Percentiles rank a stretch among this genome's conserved stretches.
Evolutionary conservation across 2,888 invertebrate species (phyloP).

Genomic region (Onthophagus sagittarius): DNA sequence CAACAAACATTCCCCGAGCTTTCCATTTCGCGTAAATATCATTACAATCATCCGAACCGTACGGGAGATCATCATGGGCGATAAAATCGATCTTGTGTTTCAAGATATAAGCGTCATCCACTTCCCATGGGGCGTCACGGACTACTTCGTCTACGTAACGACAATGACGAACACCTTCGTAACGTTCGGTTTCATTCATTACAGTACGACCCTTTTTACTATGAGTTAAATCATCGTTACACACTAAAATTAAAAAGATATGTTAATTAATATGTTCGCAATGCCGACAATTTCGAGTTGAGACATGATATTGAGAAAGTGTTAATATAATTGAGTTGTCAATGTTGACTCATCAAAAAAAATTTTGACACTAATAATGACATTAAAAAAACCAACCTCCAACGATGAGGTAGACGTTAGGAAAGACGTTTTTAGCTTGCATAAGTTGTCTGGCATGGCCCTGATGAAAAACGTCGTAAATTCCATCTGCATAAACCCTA

Average conservation of each 20-base stretch:
- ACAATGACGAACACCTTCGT: slow-evolving; percentile 97
- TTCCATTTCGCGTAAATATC: slow-evolving; percentile 88
- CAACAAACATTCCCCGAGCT: slow-evolving; percentile 95
- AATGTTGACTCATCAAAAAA: no score
- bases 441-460: slow-evolving; percentile 96
- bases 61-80: slow-evolving; percentile 98
- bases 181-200: slow-evolving; percentile 94
- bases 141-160: slow-evolving; percentile 97
- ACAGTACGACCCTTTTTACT: slow-evolving; percentile 91
- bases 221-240: slow-evolving; percentile 88
- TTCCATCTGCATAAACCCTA: slow-evolving; percentile 97
- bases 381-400: slow-evolving; percentile 66
- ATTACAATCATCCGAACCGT: slow-evolving; percentile 77
- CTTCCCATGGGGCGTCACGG: slow-evolving; percentile 91
- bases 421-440: slow-evolving; percentile 96
- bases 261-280: no score
- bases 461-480: slow-evolving; percentile 98
- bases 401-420: slow-evolving; percentile 96
- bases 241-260: slow-evolving; percentile 58
- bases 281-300: no score
- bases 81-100: slow-evolving; percentile 98
- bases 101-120: slow-evolving; percentile 83
- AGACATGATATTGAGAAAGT: no score
- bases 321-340: no score
- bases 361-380: no score